Evolutionary conservation across 2,797 vertebrate species (phyloP), one percentile per base, ranked within the genome.

Genomic region (Buphagus erythrorhynchus): DNA sequence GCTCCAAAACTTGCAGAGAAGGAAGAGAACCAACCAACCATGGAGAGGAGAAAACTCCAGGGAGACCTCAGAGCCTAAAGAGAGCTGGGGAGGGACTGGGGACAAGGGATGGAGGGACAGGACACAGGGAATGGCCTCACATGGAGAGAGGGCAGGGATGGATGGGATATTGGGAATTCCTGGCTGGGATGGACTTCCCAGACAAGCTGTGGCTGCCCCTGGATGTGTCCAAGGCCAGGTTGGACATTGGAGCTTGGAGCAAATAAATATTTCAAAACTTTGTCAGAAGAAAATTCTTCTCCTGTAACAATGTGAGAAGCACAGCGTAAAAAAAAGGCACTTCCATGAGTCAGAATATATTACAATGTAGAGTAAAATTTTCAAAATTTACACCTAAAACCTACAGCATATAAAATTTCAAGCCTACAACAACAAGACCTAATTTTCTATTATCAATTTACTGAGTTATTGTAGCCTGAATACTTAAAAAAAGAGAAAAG

Each of bases 111-210:
- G 33, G 73, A 69, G 40, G 65, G 35, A 77, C 73, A 69, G 73
- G 21, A 36, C 3, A 0, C 42, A 48, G 65, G 63, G 82, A 85
- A 61, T 76, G 82, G 81, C 20, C 33, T 11, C 45, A 43, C 45
- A 45, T 11, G 45, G 45, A 45, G 20, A 48, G 33, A 46, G 42
- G 79, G 43, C 31, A 57, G 51, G 42, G 26, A 0, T 40, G 16
- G 63, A 0, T 40, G 57, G 73, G 73, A 77, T 0, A 0, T 1
- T 31, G 65, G 83, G 83, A 1, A 51, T 61, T 36, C 2, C 14
- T 63, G 15, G 12, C 20, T n/a, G 52, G 31, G 13, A 5, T 35
- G 16, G 49, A 10, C 52, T n/a, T 19, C 51, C 51, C 48, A 52
- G 82, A 38, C 12, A 0, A 28, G 46, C 62, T 76, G 48, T 0